Conservation (phyloP, 2,888 invertebrate genomes). For the Rhaphigaster nebulosa region DNA sequence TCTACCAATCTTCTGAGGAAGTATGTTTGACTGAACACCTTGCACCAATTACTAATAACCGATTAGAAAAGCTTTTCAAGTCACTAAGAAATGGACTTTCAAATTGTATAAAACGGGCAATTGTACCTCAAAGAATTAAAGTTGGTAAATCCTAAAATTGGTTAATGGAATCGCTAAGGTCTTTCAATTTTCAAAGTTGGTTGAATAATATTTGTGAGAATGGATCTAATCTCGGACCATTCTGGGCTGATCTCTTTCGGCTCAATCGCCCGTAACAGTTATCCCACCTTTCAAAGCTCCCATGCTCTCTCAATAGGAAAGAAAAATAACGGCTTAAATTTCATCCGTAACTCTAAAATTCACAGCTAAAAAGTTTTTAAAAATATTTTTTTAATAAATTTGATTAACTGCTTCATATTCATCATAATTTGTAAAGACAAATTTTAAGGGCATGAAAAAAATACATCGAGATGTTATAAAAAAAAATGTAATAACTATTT, state of each 20-base stretch:
- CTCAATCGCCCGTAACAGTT: conserved; percentile 22
- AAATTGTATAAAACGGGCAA: background rate
- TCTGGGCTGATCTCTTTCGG: background rate
- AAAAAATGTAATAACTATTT: too few species aligned
- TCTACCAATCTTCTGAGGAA: background rate
- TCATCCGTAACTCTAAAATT: background rate
- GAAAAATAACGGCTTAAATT: conserved; percentile 12
- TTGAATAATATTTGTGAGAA: conserved; percentile 12
- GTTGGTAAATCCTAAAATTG: background rate
- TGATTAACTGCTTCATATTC: background rate
- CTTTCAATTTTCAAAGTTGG: conserved; percentile 32
- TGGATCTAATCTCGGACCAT: conserved; percentile 22
- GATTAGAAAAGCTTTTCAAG: background rate
- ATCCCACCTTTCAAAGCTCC: background rate
- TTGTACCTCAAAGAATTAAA: background rate
- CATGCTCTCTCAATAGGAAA: conserved; percentile 4
- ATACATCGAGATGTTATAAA: too few species aligned
- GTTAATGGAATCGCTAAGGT: conserved; percentile 11
- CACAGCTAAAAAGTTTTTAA: background rate
- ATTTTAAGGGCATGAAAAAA: too few species aligned
- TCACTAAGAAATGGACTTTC: background rate
- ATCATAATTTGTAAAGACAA: background rate
- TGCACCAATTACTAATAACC: too few species aligned
- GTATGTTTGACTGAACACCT: background rate
- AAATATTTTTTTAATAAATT: background rate